Base-by-base conservation (phyloP, 2,888 invertebrate species). In the Liopterus haemorrhoidalis region DNA sequence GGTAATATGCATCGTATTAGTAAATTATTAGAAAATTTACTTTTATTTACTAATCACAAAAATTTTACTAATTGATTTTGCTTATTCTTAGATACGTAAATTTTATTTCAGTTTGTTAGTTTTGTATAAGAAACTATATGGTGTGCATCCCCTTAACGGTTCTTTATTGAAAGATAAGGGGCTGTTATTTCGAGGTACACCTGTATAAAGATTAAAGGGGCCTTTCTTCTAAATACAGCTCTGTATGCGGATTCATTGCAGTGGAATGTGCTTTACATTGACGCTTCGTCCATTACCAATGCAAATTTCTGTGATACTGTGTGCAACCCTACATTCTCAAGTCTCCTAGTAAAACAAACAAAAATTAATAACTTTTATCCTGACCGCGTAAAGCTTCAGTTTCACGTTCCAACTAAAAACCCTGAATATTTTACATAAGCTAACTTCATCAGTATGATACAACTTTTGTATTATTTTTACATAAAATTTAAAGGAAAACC, bases 311-410 rank as follows among this genome's bases (percentile, higher is more conserved):
- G 62, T 49, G 46, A 49, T 50, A 49, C 16, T 21, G 41, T 44
- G 39, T 30, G 41, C 45, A 30, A 32, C 35, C 36, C 40, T 43
- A 46, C 42, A 51, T 52, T 43, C 46, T 48, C 59, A 58, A 56
- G 55, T 50, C 57, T 60, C 50, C 58, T 57, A 62, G 58, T 61
- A 61, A 62, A 63, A 63, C 61, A 63, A 54, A 57, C 59, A 24
- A 39, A 45, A 45, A 45, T 45, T 38, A 45, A 45, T 45, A 45
- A 45, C 39, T 45, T 45, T 39, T 27, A 24, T 44, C 32, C 19
- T n/a, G n/a, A n/a, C n/a, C n/a, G n/a, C n/a, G n/a, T n/a, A n/a
- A n/a, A n/a, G n/a, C n/a, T n/a, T n/a, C n/a, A n/a, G n/a, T n/a
- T n/a, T n/a, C 62, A 60, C 59, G 57, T 60, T 57, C 54, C 50